phyloP scores from a whole-genome alignment of 2,113 vertebrate species.

The Pseudonaja textilis region DNA sequence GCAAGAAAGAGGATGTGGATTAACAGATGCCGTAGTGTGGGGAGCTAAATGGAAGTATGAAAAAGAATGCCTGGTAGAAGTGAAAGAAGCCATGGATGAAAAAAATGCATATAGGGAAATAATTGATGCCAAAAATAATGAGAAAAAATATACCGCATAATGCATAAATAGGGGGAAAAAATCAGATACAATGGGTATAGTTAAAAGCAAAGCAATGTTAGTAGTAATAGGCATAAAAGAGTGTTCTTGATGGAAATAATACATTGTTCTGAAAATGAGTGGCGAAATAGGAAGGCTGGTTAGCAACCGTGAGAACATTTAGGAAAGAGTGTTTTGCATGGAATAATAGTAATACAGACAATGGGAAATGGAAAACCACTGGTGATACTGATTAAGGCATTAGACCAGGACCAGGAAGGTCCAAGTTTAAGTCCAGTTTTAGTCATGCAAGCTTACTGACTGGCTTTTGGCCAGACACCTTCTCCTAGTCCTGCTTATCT shows the following conservation, averaged over 20 bases:
- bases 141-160: not conserved
- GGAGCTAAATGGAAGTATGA: not conserved
- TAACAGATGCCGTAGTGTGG: not conserved
- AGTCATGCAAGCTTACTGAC: not conserved
- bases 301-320: not conserved
- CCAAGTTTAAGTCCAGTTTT: not conserved
- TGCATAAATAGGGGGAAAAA: not conserved
- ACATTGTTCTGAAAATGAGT: not conserved
- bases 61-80: not conserved
- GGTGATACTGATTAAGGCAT: not conserved
- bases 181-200: not conserved
- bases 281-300: not conserved
- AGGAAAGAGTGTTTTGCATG: not conserved
- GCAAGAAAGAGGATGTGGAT: not conserved
- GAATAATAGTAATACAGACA: not conserved
- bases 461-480: not conserved
- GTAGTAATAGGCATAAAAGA: not conserved
- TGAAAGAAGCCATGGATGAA: not conserved
- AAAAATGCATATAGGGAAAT: not conserved
- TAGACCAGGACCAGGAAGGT: not conserved
- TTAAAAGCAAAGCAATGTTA: not conserved
- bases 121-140: not conserved
- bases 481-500: not conserved
- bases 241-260: not conserved
- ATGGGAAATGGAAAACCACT: not conserved